These are phyloP conservation scores for Pinctada fucata DNA, from an alignment of 2,888 invertebrate genomes.

Conservation along the genomic window DNA sequence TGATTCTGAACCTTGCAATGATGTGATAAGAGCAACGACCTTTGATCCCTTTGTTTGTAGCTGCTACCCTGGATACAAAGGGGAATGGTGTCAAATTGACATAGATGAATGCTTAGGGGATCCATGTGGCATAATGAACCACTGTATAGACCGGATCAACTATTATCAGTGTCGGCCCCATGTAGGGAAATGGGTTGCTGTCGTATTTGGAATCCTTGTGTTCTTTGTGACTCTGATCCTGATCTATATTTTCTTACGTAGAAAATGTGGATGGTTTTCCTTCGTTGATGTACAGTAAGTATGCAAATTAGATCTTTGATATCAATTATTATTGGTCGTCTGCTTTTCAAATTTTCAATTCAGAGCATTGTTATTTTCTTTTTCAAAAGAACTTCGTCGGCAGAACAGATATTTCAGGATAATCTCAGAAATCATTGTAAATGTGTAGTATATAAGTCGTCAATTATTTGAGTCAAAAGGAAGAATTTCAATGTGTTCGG, in stretches of 20 bases:
- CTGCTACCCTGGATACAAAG: constrained; percentile 24
- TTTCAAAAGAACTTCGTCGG: too few relatives aligned
- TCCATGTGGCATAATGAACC: constrained; percentile 15
- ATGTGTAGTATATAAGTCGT: too few relatives aligned
- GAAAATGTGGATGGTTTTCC: too few relatives aligned
- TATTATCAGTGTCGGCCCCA: constrained; percentile 15
- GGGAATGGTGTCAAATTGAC: constrained; percentile 24
- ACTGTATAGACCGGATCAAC: constrained; percentile 19
- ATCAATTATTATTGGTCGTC: too few relatives aligned
- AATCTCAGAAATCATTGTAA: too few relatives aligned
- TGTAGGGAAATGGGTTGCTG: background rate
- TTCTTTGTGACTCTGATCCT: constrained; percentile 36
- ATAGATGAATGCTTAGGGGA: constrained; percentile 21
- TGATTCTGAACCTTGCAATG: constrained; percentile 11
- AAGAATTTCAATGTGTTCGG: too few relatives aligned
- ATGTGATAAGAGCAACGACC: constrained; percentile 15
- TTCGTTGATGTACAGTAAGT: too few relatives aligned
- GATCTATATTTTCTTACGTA: constrained; percentile 24
- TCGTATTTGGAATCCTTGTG: background rate
- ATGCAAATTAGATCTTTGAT: too few relatives aligned
- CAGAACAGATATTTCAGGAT: too few relatives aligned
- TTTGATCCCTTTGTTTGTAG: constrained; percentile 27
- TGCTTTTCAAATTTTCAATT: too few relatives aligned
- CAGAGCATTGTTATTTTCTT: too few relatives aligned
- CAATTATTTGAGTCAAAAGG: too few relatives aligned